Conservation (phyloP, 30 jellyfish, hydroid and myxozoan species). For the Aurelia sp. region DNA sequence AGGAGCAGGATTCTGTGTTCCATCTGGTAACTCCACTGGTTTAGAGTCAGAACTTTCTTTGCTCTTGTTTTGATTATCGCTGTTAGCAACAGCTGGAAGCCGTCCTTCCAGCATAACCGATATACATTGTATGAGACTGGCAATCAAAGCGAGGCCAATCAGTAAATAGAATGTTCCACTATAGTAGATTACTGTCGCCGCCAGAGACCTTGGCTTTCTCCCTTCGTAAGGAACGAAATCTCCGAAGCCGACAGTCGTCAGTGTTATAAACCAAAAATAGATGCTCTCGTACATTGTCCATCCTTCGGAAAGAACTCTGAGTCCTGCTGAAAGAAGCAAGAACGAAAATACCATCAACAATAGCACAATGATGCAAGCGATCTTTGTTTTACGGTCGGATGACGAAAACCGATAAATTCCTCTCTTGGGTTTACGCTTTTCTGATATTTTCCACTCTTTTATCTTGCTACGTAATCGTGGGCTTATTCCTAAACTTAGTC, state of each 20-base stretch:
- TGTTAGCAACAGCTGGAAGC: slow-evolving; percentile 35
- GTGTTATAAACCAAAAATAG: slow-evolving; percentile 68
- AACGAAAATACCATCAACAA: slow-evolving; percentile 17
- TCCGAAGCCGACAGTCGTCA: slow-evolving; percentile 70
- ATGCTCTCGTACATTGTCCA: slow-evolving; percentile 61
- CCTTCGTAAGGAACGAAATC: slow-evolving; percentile 75
- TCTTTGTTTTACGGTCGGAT: slow-evolving; percentile 18
- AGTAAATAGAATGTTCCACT: slow-evolving; percentile 65
- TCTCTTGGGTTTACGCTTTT: not conserved
- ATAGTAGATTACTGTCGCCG: slow-evolving; percentile 36
- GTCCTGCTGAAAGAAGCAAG: slow-evolving; percentile 25
- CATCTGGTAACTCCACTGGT: no score
- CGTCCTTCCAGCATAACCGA: slow-evolving; percentile 61
- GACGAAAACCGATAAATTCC: not conserved
- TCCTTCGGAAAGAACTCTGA: slow-evolving; percentile 51
- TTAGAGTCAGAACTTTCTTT: no score
- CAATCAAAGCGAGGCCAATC: slow-evolving; percentile 69
- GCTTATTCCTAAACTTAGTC: slow-evolving; percentile 7
- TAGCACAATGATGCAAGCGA: slow-evolving; percentile 40
- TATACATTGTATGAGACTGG: slow-evolving; percentile 57
- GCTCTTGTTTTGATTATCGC: no score
- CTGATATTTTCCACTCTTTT: not conserved
- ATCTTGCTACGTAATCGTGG: not conserved
- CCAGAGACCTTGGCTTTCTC: slow-evolving; percentile 32
- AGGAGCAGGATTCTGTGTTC: no score